Percentiles rank a stretch among this genome's conserved stretches.
phyloP scores from a whole-genome alignment of 2,113 vertebrate species.

The Pelmatolapia mariae region DNA sequence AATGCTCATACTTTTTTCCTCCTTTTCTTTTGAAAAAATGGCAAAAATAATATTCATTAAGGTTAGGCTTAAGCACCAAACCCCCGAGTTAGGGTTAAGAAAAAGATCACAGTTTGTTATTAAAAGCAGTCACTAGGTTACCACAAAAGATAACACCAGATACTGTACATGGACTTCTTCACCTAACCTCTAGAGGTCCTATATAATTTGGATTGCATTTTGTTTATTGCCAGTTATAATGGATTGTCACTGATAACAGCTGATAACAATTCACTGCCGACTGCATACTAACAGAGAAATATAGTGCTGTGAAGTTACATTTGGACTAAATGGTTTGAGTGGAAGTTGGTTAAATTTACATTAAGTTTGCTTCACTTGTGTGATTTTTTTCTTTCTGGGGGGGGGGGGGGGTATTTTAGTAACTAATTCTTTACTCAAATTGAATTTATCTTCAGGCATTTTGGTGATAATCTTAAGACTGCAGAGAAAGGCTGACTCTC shows the following conservation, averaged over 20 bases:
- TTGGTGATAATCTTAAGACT: not conserved
- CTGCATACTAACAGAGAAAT: not conserved
- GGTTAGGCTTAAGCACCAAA: not conserved
- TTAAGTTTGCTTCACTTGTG: not conserved
- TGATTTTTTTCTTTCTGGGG: no score
- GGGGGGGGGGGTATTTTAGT: not conserved
- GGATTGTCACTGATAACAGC: not conserved
- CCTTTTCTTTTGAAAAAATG: not conserved
- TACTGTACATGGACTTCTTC: not conserved
- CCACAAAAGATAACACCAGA: not conserved
- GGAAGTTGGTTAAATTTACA: not conserved
- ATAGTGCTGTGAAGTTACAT: not conserved
- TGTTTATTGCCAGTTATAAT: not conserved
- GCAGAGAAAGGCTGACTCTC: not conserved
- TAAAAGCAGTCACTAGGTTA: not conserved
- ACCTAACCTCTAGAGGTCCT: not conserved
- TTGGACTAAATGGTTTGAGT: not conserved
- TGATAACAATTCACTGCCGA: not conserved
- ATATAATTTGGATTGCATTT: not conserved
- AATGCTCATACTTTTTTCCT: not conserved
- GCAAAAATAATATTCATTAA: not conserved
- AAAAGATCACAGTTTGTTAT: not conserved
- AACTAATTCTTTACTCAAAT: not conserved
- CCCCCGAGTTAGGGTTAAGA: no score
- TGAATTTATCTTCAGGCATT: not conserved